Conservation (phyloP, 1,140 invertebrate species). For the Helicoverpa zea region DNA sequence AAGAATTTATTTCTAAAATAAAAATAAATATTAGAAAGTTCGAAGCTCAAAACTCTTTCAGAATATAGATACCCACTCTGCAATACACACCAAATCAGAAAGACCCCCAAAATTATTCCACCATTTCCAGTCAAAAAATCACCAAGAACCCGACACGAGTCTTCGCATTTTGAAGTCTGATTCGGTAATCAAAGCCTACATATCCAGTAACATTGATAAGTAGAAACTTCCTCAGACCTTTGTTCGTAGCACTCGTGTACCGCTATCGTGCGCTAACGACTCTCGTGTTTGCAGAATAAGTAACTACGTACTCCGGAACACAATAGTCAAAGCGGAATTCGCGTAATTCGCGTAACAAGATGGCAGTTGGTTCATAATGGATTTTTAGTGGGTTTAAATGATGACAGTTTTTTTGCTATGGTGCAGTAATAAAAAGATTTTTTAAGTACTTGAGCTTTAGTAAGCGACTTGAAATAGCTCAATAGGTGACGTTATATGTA, state of each 20-base stretch:
- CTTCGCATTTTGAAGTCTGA: constrained; percentile 50
- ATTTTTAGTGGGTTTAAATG: background rate
- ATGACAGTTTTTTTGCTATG: too few relatives aligned
- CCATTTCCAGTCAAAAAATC: too few relatives aligned
- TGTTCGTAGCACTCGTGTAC: constrained; percentile 55
- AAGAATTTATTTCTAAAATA: too few relatives aligned
- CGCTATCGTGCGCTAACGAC: constrained; percentile 54
- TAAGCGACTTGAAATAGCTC: too few relatives aligned
- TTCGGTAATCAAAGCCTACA: constrained; percentile 64
- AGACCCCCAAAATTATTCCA: too few relatives aligned
- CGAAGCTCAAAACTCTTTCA: too few relatives aligned
- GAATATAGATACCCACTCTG: too few relatives aligned
- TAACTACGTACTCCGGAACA: constrained; percentile 29
- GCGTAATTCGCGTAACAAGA: constrained; percentile 21
- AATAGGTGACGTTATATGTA: too few relatives aligned
- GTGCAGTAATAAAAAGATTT: too few relatives aligned
- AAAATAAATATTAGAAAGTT: too few relatives aligned
- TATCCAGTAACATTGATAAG: constrained; percentile 49
- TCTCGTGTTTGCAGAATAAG: constrained; percentile 50
- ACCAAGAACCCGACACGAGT: background rate
- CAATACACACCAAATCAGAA: too few relatives aligned
- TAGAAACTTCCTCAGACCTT: constrained; percentile 49
- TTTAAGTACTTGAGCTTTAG: too few relatives aligned
- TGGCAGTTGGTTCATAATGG: background rate
- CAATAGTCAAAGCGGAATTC: constrained; percentile 33